Evolutionary conservation across 2,797 vertebrate species (phyloP), one percentile per base, ranked within the genome.

Genomic region (Sus cebifrons): DNA sequence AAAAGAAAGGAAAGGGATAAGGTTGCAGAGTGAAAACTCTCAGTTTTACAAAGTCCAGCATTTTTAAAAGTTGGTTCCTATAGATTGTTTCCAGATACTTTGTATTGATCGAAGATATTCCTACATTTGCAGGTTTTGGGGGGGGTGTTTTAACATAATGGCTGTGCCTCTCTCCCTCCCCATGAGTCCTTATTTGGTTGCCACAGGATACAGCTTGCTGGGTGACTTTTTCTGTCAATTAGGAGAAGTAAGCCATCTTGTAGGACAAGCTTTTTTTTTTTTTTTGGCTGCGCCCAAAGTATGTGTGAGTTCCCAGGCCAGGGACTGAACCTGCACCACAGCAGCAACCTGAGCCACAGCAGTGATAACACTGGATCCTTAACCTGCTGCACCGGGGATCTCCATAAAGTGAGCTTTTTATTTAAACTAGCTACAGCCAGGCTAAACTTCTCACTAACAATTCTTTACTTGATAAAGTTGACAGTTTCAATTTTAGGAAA

Each of bases 61-160:
- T 79, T 90, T 86, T 86, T 20, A 90, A 70, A 92, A 58, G 10
- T 89, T 82, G 29, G 0, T 94, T 71, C 32, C 11, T 94, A 92
- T 75, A 92, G 32, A 68, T 75, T 54, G n/a, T 92, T 73, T 89
- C 49, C 84, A 71, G 65, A 56, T 81, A 16, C 12, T 85, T 84
- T 62, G n/a, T 70, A 60, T 36, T 75, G 52, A 83, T 58, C 83
- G 17, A 67, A 54, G 27, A 52, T 91, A 74, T 29, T 86, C 58
- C 62, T 54, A 67, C n/a, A 78, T 67, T 44, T 56, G 14, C 27
- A 73, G 56, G 40, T 15, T 17, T 82, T 49, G 74, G 23, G 23
- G 23, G 14, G 36, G 58, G 49, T 56, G 11, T 68, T 74, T 73
- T 67, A 32, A 67, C 36, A 13, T 74, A 52, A 64, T 23, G 14